phyloP scores from a whole-genome alignment of 2,113 vertebrate species.

The Pelmatolapia mariae region DNA sequence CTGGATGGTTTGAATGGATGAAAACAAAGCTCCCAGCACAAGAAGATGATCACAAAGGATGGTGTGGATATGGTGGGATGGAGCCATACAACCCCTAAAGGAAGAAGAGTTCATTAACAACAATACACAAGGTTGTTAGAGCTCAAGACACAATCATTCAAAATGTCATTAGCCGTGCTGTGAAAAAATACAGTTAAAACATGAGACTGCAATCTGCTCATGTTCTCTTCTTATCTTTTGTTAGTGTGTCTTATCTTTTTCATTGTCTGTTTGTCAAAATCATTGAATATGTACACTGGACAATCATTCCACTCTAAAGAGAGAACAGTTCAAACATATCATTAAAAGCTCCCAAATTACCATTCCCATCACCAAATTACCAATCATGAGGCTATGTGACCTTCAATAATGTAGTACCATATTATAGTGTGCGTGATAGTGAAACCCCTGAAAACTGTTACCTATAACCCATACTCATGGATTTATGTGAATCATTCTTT shows the following conservation, averaged over 20 bases:
- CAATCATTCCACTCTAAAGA: neutral
- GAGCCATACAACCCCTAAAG: neutral
- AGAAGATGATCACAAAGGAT: neutral
- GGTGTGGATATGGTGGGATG: rapidly evolving
- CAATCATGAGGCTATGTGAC: neutral
- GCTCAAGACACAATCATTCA: neutral
- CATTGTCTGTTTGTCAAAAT: neutral
- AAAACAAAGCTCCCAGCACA: neutral
- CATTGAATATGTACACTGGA: neutral
- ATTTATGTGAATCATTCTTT: neutral
- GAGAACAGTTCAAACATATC: neutral
- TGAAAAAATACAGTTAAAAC: neutral
- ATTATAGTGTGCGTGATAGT: neutral
- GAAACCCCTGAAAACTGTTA: neutral
- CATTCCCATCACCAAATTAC: neutral
- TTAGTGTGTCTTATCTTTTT: neutral
- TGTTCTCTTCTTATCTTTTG: neutral
- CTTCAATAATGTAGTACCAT: neutral
- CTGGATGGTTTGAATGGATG: neutral
- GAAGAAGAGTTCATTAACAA: neutral
- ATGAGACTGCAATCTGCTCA: neutral
- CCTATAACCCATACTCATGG: neutral
- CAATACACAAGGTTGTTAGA: neutral
- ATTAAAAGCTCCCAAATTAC: neutral
- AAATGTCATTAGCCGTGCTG: neutral